A percentile compares a stretch with the other conserved stretches of the same genome.
These are phyloP conservation scores for Bos javanicus DNA, from an alignment of 2,113 vertebrate genomes.

Conservation along the genomic window DNA sequence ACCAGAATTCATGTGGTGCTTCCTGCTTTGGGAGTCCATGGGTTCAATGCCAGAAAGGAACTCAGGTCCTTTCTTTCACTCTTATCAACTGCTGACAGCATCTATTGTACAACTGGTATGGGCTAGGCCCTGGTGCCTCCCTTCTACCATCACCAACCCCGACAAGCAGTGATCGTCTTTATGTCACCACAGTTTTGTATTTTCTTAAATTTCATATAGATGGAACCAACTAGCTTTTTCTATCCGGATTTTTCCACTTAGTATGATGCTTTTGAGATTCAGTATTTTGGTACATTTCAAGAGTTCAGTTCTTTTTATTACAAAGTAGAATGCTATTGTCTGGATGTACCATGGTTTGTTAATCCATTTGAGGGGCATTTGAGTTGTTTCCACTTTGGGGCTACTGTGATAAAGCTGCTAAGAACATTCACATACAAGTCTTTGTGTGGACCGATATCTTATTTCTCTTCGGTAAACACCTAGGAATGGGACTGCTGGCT, in stretches of 20 bases:
- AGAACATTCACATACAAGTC: neutral
- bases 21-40: neutral
- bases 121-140: neutral
- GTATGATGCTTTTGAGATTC: neutral
- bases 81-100: neutral
- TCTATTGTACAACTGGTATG: neutral
- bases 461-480: neutral
- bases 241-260: neutral
- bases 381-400: neutral
- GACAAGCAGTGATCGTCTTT: neutral
- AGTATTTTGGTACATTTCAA: neutral
- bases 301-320: neutral
- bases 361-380: neutral
- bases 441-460: neutral
- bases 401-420: neutral
- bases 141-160: neutral
- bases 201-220: neutral
- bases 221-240: neutral
- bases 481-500: neutral
- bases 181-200: neutral
- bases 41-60: neutral
- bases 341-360: neutral
- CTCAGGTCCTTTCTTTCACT: neutral
- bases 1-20: neutral
- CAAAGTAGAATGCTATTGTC: neutral